phyloP scores from a whole-genome alignment of 1,140 invertebrate genomes.

The Zaprionus ornatus region DNA sequence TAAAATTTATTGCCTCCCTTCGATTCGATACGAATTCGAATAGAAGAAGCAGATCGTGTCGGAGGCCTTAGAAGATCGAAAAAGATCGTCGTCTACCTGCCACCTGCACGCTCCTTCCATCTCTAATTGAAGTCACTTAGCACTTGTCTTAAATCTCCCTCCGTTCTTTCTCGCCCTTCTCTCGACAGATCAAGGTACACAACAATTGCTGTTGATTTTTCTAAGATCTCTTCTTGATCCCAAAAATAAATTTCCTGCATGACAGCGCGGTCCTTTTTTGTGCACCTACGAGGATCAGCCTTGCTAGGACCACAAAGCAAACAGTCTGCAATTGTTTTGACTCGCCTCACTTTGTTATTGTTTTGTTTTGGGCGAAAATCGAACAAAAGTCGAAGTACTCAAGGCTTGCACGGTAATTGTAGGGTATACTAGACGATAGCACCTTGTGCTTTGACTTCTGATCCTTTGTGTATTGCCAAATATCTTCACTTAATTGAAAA shows the following conservation, averaged over 20 bases:
- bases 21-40: constrained; percentile 48
- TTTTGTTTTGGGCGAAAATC: constrained; percentile 25
- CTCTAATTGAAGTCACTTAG: constrained; percentile 78
- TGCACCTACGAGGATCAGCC: neutral
- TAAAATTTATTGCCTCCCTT: constrained; percentile 70
- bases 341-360: constrained; percentile 30
- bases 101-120: neutral
- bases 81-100: constrained; percentile 43
- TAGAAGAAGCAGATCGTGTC: neutral
- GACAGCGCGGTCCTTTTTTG: constrained; percentile 57
- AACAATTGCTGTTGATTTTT: constrained; percentile 76
- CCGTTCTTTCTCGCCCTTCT: neutral
- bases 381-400: neutral
- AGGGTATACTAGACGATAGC: neutral
- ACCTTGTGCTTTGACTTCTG: neutral
- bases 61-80: constrained; percentile 2
- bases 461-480: neutral
- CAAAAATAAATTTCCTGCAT: constrained; percentile 67
- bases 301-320: constrained; percentile 12
- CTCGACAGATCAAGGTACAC: constrained; percentile 14
- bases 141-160: constrained; percentile 43
- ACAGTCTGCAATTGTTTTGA: constrained; percentile 45
- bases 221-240: constrained; percentile 49
- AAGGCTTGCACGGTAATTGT: neutral
- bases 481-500: neutral